A percentile compares a stretch with the other conserved stretches of the same genome.
These are phyloP conservation scores for Platycheirus albimanus DNA, from an alignment of 2,888 invertebrate genomes.

Conservation along the genomic window DNA sequence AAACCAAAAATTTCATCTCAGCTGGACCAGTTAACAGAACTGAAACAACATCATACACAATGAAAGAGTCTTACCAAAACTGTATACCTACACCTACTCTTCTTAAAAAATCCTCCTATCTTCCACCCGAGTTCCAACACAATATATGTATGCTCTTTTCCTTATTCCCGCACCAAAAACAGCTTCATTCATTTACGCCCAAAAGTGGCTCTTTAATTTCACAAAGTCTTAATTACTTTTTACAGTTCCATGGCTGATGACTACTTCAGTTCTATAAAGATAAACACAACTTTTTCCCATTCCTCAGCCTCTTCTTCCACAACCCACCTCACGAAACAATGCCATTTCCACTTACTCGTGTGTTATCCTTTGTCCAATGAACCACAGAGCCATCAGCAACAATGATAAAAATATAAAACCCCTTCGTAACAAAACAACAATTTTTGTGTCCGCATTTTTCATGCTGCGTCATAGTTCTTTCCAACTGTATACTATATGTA, in stretches of 20 bases:
- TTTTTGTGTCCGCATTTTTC: constrained; percentile 33
- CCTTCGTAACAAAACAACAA: constrained; percentile 25
- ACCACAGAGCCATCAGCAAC: constrained; percentile 41
- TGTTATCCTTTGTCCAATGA: constrained; percentile 51
- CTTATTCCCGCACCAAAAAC: constrained; percentile 14
- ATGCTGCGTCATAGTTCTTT: constrained; percentile 42
- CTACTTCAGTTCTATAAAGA: constrained; percentile 11
- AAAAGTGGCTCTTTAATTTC: constrained; percentile 46
- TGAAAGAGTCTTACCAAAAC: no score
- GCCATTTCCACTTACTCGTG: constrained; percentile 32
- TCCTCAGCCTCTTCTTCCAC: not conserved
- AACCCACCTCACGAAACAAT: constrained; percentile 17
- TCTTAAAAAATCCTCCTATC: no score
- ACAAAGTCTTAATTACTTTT: constrained; percentile 60
- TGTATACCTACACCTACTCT: no score
- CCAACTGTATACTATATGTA: no score
- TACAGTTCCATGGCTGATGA: constrained; percentile 38
- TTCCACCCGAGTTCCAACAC: no score
- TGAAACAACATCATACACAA: no score
- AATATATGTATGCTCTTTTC: not conserved
- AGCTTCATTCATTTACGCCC: constrained; percentile 13
- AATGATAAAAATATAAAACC: constrained; percentile 27
- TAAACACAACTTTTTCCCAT: not conserved
- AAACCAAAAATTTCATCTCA: no score
- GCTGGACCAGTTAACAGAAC: no score